These are phyloP conservation scores for Myxocyprinus asiaticus DNA, from an alignment of 2,113 vertebrate genomes.

Conservation along the genomic window DNA sequence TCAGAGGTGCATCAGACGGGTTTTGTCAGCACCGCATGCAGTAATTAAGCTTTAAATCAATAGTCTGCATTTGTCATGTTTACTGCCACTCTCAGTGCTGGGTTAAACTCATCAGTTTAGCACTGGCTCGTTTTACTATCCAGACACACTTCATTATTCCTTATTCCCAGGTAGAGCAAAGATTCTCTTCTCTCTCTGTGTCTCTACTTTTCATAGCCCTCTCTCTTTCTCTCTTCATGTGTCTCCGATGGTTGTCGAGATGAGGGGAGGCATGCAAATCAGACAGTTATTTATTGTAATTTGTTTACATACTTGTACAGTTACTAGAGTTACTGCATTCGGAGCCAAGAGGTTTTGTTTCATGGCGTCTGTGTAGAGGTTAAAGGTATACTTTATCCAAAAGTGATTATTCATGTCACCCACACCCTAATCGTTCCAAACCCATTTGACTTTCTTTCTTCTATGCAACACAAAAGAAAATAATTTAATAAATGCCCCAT, in stretches of 20 bases:
- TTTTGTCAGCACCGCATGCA: conserved; percentile 99
- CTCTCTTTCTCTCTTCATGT: conserved; percentile 11
- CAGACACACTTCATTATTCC: conserved; percentile 99
- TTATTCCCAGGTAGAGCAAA: conserved; percentile 92
- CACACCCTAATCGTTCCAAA: too few relatives aligned
- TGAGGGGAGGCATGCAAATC: conserved; percentile 51
- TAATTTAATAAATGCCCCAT: too few relatives aligned
- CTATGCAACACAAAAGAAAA: too few relatives aligned
- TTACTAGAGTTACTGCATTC: conserved; percentile 68
- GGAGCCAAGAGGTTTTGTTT: conserved; percentile 1
- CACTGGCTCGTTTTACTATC: conserved; percentile 98
- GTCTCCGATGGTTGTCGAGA: conserved; percentile 76
- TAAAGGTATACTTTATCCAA: too few relatives aligned
- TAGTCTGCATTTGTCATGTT: conserved; percentile 99
- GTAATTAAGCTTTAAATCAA: conserved; percentile 99
- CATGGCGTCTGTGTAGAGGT: too few relatives aligned
- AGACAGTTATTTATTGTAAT: conserved; percentile 83
- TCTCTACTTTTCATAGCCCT: conserved; percentile 67
- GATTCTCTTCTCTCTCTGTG: conserved; percentile 80
- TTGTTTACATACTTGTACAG: conserved; percentile 80
- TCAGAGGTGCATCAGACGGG: conserved; percentile 99
- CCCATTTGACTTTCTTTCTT: too few relatives aligned
- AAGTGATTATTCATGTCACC: too few relatives aligned
- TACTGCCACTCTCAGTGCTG: conserved; percentile 98
- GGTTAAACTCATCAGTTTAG: conserved; percentile 99